Evolutionary conservation across 2,797 vertebrate genomes (phyloP).

Genomic region (Sphenodon punctatus): DNA sequence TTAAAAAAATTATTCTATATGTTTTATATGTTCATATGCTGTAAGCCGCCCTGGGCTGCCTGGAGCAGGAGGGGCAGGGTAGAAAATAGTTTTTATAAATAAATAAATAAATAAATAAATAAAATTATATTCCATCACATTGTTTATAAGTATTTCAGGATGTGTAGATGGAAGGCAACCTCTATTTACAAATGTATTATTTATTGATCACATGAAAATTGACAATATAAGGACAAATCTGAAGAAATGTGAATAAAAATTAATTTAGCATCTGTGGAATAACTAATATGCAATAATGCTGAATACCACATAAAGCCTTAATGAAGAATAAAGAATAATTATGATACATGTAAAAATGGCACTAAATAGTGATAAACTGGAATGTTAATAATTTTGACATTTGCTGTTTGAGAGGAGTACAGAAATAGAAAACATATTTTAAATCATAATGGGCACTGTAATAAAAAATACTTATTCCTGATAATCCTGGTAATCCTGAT

Average conservation of each 20-base stretch:
- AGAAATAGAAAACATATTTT: conserved; percentile 19
- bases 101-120: no score
- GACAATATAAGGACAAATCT: neutral
- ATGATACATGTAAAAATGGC: conserved; percentile 24
- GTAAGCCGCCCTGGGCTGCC: no score
- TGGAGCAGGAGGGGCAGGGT: no score
- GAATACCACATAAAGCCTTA: conserved; percentile 55
- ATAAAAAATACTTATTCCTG: no score
- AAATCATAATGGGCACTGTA: conserved; percentile 4
- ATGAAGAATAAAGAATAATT: conserved; percentile 59
- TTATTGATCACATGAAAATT: conserved; percentile 18
- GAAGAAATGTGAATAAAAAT: conserved; percentile 42
- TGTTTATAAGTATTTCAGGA: neutral
- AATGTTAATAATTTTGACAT: conserved; percentile 30
- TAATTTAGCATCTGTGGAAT: conserved; percentile 35
- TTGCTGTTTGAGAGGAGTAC: conserved; percentile 14
- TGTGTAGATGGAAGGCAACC: neutral
- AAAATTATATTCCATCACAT: neutral
- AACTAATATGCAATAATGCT: conserved; percentile 32
- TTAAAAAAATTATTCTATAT: no score
- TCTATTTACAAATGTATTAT: conserved; percentile 25
- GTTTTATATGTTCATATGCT: no score
- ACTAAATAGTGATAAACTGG: conserved; percentile 31
- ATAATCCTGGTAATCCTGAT: no score
- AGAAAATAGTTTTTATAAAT: no score